Base-by-base conservation (phyloP, 2,888 invertebrate species). In the Crepidodera aurea region DNA sequence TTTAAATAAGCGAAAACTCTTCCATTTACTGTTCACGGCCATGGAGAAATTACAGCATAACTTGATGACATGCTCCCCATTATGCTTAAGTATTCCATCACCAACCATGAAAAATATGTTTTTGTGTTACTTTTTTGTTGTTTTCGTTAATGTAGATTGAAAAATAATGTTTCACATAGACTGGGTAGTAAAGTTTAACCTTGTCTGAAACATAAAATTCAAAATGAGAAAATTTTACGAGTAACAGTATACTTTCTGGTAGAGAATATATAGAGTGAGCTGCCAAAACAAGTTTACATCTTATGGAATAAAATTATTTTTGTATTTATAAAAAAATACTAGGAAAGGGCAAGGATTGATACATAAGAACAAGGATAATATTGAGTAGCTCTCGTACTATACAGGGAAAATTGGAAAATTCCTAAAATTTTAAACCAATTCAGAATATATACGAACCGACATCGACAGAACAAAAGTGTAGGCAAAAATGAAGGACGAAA, bases 201-300 rank as follows among this genome's bases (percentile, higher is more conserved):
- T 56, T 37, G 56, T 56, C 46, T 56, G 46, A 46, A 46, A 46
- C 56, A 48, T 56, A 37, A 56, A 56, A 48, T 34, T 15, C 44
- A 46, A 29, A 56, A 46, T 22, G 46, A 32, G 32, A 15, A 46
- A 34, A 34, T 46, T 55, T 56, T 46, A 56, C 19, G 37, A 18
- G 55, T 46, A 46, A 22, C 19, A 44, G 44, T 44, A 12, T 42
- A 15, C n/a, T 10, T 3, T 32, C 32, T 42, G 39, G 39, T 39
- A 12, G 7, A n/a, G 16, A 25, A 25, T 25, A 4, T 6, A 4
- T 6, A 3, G 19, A n/a, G 22, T 12, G 39, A 15, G 7, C n/a
- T n/a, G n/a, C n/a, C n/a, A n/a, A n/a, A n/a, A n/a, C n/a, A n/a
- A n/a, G n/a, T n/a, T n/a, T n/a, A n/a, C n/a, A n/a, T n/a, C n/a